These are phyloP conservation scores for Alligator mississippiensis DNA, from an alignment of 2,113 vertebrate genomes.

Conservation along the genomic window DNA sequence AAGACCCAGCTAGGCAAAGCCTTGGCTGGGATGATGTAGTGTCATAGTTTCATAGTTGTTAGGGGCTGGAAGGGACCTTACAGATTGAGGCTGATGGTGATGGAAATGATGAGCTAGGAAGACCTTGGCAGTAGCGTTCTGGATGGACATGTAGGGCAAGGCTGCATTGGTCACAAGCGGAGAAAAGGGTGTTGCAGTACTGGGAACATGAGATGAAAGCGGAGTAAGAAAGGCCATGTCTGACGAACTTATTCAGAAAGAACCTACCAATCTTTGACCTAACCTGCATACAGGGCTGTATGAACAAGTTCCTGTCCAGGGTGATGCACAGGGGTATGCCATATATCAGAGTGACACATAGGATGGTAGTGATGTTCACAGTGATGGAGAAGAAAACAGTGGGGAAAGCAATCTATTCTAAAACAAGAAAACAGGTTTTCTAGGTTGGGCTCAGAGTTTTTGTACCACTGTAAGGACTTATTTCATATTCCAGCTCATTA, in stretches of 20 bases:
- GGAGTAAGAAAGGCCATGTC: not conserved
- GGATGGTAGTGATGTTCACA: not conserved
- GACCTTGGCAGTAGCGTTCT: not conserved
- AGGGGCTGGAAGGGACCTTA: no score
- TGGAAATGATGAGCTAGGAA: not conserved
- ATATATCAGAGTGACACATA: accelerated
- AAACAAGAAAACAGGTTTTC: not conserved
- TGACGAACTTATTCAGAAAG: not conserved
- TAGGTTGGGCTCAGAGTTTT: not conserved
- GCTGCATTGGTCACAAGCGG: not conserved
- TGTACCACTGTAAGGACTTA: accelerated
- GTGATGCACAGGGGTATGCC: not conserved
- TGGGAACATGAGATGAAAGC: not conserved
- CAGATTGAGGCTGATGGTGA: no score
- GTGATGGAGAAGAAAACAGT: not conserved
- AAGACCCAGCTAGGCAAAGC: no score
- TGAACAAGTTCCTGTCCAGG: no score
- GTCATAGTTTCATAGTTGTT: no score
- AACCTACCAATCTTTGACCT: not conserved
- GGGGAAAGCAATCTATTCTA: not conserved
- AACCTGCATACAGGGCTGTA: not conserved
- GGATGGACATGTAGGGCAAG: accelerated
- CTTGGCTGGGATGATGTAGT: no score
- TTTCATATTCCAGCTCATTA: not conserved
- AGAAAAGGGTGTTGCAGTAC: not conserved